Evolutionary conservation across 2,113 vertebrate genomes (phyloP).

Genomic region (Ictidomys tridecemlineatus): DNA sequence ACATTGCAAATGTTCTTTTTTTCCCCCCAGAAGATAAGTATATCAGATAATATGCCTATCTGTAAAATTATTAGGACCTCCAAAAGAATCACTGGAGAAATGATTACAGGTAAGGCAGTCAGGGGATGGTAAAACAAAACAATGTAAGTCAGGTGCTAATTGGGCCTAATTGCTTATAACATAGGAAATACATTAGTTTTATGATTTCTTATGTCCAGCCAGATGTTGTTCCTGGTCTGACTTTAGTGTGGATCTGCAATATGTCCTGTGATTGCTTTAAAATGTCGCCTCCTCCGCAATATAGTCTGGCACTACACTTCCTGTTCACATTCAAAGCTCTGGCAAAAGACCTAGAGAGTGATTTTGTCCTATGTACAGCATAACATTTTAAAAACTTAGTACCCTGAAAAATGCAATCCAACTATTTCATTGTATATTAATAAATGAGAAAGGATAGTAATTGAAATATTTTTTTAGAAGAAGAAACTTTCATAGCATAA

Average conservation of each 20-base stretch:
- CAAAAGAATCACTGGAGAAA: not conserved
- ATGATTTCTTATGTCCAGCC: slow-evolving; percentile 8
- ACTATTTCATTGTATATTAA: not conserved
- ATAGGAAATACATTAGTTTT: not conserved
- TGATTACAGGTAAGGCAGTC: not conserved
- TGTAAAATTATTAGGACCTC: not conserved
- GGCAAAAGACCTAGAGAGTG: not conserved
- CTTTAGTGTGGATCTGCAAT: not conserved
- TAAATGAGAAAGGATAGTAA: not conserved
- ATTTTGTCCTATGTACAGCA: not conserved
- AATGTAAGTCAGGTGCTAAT: not conserved
- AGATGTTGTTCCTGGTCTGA: slow-evolving; percentile 32
- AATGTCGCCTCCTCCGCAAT: not conserved
- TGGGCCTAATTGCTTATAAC: not conserved
- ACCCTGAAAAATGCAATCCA: not conserved
- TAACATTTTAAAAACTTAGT: not conserved
- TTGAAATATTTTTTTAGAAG: not conserved
- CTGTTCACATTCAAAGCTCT: slow-evolving; percentile 24
- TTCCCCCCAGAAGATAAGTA: not conserved
- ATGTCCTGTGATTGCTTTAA: not conserved
- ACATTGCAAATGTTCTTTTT: not conserved
- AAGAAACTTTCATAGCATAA: slow-evolving; percentile 28
- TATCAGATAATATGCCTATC: not conserved
- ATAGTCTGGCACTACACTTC: not conserved
- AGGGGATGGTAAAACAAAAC: not conserved